Base-by-base conservation (phyloP, 2,113 vertebrate genomes). In the Grammomys surdaster region DNA sequence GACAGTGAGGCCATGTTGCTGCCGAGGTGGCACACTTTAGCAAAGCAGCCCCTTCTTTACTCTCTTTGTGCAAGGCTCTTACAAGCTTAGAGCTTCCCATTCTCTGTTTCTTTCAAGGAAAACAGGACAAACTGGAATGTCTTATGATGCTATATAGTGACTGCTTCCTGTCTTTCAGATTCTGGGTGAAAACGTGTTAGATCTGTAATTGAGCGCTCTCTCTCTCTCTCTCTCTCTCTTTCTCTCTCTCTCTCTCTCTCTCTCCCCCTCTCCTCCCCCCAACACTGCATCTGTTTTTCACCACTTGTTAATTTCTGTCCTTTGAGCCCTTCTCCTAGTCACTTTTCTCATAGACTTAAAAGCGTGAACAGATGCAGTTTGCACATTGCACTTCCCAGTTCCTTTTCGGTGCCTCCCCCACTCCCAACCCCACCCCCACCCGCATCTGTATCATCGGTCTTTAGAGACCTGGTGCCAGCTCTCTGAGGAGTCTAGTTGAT, bases 71-170 rank as follows among this genome's bases (percentile, higher is more conserved):
- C 86, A 67, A 13, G 28, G 16, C 1, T 33, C 43, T 82, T 81
- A 24, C 84, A 84, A 22, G 77, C 76, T 87, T 90, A 95, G 96
- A 94, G 2, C 0, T 73, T 16, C 31, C 26, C 84, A 80, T 80
- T 54, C 69, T 95, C 96, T 58, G 96, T 98, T 93, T 95, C 20
- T 92, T 95, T 96, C 77, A 95, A 97, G 96, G 98, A 97, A 36
- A 86, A 76, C 98, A 97, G 96, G 97, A 98, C 97, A 98, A 98
- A 98, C 98, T 98, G 98, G 98, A 99, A 98, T 92, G 97, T 98
- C 97, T 98, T 75, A 95, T 85, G 93, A 96, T 98, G 96, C 97
- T 97, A 95, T 91, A 95, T 93, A 95, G 93, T 95, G 94, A 76
- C 80, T 95, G 96, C 84, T 97, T 97, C 40, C 97, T 43, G 89